phyloP scores from a whole-genome alignment of 2,113 vertebrate species.

The Peromyscus leucopus region DNA sequence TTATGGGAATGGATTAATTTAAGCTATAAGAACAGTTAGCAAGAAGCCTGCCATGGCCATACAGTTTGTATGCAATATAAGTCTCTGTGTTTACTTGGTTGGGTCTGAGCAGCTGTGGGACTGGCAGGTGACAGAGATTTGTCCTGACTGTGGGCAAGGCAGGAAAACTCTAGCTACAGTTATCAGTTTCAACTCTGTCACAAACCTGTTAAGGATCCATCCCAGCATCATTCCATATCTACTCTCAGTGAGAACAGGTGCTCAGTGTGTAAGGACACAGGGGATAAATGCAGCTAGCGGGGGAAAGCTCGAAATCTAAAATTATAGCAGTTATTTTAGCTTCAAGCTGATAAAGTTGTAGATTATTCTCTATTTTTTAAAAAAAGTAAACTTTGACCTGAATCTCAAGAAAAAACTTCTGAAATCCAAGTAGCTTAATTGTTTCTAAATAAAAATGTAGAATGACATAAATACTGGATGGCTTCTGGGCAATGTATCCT shows the following conservation, averaged over 20 bases:
- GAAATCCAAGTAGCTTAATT: slow-evolving; percentile 72
- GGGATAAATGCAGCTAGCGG: background rate
- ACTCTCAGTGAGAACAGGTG: background rate
- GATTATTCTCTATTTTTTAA: slow-evolving; percentile 33
- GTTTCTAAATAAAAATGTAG: slow-evolving; percentile 76
- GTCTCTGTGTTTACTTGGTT: no score
- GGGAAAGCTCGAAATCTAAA: slow-evolving; percentile 19
- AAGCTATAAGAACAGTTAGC: no score
- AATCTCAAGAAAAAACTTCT: background rate
- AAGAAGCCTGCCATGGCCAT: no score
- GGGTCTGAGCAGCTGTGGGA: no score
- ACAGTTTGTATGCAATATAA: no score
- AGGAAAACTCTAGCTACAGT: no score
- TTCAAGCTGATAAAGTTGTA: background rate
- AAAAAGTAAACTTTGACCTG: slow-evolving; percentile 61
- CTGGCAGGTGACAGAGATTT: no score
- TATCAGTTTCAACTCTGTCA: slow-evolving; percentile 70
- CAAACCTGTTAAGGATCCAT: slow-evolving; percentile 21
- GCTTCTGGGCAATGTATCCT: slow-evolving; percentile 52
- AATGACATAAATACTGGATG: slow-evolving; percentile 61
- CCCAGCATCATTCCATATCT: background rate
- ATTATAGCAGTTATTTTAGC: slow-evolving; percentile 47
- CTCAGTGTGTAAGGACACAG: background rate
- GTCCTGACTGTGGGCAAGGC: no score
- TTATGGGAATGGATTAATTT: no score